These are phyloP conservation scores for Cylindroiulus punctatus DNA, from an alignment of 2,888 invertebrate species.

Conservation along the genomic window DNA sequence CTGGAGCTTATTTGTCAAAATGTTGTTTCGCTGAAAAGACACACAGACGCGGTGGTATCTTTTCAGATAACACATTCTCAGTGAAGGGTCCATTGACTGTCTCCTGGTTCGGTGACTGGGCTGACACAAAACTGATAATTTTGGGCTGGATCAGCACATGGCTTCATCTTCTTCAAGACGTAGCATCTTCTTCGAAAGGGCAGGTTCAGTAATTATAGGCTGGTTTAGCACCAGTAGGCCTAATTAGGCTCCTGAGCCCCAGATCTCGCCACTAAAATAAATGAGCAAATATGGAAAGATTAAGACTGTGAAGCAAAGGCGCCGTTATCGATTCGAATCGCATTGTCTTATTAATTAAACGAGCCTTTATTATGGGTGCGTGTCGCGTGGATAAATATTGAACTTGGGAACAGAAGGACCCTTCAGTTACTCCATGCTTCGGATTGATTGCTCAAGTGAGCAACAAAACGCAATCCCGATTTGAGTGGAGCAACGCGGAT, in stretches of 20 bases:
- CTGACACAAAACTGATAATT: not conserved
- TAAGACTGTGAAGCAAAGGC: not conserved
- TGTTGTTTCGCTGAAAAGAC: constrained; percentile 23
- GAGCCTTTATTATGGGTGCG: not conserved
- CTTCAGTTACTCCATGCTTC: not conserved
- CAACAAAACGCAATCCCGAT: not conserved
- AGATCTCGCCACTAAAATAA: not conserved
- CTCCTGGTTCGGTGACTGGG: not conserved
- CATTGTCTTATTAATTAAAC: constrained; percentile 45
- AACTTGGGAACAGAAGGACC: not conserved
- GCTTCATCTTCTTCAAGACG: not conserved
- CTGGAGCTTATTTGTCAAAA: constrained; percentile 18
- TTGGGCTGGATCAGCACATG: not conserved
- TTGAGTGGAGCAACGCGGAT: not conserved
- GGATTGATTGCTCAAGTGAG: constrained; percentile 40
- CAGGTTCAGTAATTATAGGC: too few relatives aligned
- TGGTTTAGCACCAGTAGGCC: not conserved
- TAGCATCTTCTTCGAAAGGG: not conserved
- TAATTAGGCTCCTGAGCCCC: not conserved
- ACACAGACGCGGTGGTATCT: not conserved
- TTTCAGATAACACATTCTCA: not conserved
- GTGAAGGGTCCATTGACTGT: not conserved
- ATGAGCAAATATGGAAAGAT: constrained; percentile 35
- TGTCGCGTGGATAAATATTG: constrained; percentile 26
- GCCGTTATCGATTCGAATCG: not conserved